Percentiles rank a stretch among this genome's conserved stretches.
These are phyloP conservation scores for Erythrocercus mccallii DNA, from an alignment of 2,113 vertebrate genomes.

Conservation along the genomic window DNA sequence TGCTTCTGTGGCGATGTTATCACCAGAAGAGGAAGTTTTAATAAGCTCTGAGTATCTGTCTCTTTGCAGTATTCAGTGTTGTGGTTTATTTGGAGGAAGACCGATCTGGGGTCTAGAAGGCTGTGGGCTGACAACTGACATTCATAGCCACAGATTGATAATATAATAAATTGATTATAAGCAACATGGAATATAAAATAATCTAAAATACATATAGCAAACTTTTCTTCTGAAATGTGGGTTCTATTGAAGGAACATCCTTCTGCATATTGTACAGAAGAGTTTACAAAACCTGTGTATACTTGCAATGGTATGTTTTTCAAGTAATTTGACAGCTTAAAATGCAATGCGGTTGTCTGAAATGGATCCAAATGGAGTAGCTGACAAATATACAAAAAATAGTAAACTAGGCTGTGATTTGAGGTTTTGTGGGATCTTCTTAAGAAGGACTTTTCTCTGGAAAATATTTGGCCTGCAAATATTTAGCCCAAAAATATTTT, in stretches of 20 bases:
- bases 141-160: not conserved
- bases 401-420: not conserved
- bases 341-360: not conserved
- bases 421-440: not conserved
- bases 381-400: not conserved
- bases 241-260: not conserved
- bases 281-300: not conserved
- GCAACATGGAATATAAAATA: not conserved
- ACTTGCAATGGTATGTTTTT: not conserved
- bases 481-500: not conserved
- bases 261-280: not conserved
- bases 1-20: not conserved
- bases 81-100: constrained; percentile 10
- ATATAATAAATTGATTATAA: not conserved
- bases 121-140: constrained; percentile 10
- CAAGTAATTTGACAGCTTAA: not conserved
- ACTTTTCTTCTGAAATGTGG: not conserved
- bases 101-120: not conserved
- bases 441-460: not conserved
- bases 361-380: not conserved
- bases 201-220: not conserved
- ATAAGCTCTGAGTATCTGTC: not conserved
- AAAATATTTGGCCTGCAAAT: not conserved
- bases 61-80: not conserved
- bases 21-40: not conserved